Conservation (phyloP, 2,113 vertebrate genomes). For the Vireo altiloquus region DNA sequence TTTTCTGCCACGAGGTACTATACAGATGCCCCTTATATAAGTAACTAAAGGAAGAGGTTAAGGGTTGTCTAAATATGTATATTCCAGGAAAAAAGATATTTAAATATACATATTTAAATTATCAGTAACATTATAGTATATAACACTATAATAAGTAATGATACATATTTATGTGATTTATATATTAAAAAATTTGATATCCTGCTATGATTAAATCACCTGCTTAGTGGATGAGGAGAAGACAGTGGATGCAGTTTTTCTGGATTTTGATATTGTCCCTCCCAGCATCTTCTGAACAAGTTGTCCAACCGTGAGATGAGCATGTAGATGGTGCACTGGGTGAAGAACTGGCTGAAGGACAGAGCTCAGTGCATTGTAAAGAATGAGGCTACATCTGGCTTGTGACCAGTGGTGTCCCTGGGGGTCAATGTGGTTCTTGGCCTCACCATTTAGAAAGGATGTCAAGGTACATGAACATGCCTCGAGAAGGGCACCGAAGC, state of each 20-base stretch:
- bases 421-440: background rate
- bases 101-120: background rate
- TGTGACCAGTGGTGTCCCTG: background rate
- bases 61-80: background rate
- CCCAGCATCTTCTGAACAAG: background rate
- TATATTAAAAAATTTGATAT: background rate
- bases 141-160: background rate
- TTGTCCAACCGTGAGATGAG: background rate
- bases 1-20: background rate
- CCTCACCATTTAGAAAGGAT: background rate
- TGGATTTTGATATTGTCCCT: background rate
- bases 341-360: background rate
- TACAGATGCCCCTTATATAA: background rate
- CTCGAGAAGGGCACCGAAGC: accelerated
- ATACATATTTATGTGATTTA: background rate
- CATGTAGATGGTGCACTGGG: background rate
- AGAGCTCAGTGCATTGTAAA: background rate
- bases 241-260: background rate
- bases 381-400: background rate
- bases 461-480: background rate
- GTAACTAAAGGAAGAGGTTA: background rate
- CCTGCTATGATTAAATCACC: background rate
- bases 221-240: background rate
- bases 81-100: background rate
- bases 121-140: background rate